Evolutionary conservation across 2,888 invertebrate species (phyloP).

Genomic region (Limnephilus marmoratus): DNA sequence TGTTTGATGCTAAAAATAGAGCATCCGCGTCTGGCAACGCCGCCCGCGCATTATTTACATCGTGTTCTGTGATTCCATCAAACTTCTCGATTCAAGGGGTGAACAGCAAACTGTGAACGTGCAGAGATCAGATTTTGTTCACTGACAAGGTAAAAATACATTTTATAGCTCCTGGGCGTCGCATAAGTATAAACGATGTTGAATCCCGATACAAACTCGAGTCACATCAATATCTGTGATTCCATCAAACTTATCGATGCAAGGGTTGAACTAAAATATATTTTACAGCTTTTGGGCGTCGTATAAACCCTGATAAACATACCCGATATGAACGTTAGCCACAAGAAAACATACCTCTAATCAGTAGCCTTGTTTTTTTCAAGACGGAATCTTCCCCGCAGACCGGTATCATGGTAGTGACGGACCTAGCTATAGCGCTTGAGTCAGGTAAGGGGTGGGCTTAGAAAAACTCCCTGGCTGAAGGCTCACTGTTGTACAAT

Average conservation of each 20-base stretch:
- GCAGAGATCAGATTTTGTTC: not conserved
- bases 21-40: not conserved
- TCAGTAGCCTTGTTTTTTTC: not conserved
- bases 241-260: too few relatives aligned
- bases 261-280: too few relatives aligned
- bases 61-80: not conserved
- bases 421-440: not conserved
- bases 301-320: not conserved
- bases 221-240: too few relatives aligned
- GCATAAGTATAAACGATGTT: too few relatives aligned
- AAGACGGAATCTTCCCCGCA: not conserved
- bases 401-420: not conserved
- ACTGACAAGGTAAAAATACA: not conserved
- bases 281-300: too few relatives aligned
- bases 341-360: not conserved
- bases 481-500: not conserved
- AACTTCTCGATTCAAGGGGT: not conserved
- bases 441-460: not conserved
- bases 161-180: not conserved
- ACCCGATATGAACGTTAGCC: too few relatives aligned
- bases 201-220: too few relatives aligned
- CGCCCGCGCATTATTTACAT: not conserved
- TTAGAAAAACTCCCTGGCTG: not conserved
- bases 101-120: not conserved
- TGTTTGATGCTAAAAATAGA: slow-evolving; percentile 8